Evolutionary conservation across 2,888 invertebrate species (phyloP).

Genomic region (Lycia hirtaria): DNA sequence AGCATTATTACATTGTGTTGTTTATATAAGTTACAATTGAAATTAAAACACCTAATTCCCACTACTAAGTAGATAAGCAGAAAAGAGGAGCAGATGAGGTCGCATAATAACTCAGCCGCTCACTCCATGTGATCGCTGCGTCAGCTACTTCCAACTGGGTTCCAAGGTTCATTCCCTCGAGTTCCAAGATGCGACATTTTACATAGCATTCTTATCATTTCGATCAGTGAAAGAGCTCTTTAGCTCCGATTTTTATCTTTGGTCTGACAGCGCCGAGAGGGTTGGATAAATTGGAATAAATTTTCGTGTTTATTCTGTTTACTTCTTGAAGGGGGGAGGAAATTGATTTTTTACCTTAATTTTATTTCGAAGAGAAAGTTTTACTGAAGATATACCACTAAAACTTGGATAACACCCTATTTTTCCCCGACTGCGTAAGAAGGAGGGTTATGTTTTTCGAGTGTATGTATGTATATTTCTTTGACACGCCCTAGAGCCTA

Average conservation of each 20-base stretch:
- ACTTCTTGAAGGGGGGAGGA: background rate
- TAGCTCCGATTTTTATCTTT: constrained; percentile 28
- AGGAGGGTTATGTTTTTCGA: no score
- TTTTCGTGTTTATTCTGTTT: constrained; percentile 20
- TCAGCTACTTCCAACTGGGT: background rate
- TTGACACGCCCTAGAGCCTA: no score
- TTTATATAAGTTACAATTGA: no score
- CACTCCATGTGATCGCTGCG: background rate
- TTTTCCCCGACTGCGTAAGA: no score
- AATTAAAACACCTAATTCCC: background rate
- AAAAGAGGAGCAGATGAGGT: background rate
- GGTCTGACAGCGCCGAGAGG: constrained; percentile 12
- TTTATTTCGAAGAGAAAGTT: background rate
- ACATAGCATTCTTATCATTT: constrained; percentile 27
- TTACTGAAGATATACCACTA: no score
- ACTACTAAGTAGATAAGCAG: background rate
- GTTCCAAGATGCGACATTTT: constrained; percentile 13
- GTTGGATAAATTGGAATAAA: constrained; percentile 21
- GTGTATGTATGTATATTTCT: no score
- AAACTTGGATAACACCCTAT: no score
- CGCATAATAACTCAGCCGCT: background rate
- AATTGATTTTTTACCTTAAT: constrained; percentile 9
- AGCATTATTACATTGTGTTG: no score
- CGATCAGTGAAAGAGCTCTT: constrained; percentile 25
- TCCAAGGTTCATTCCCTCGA: background rate